A percentile compares a stretch with the other conserved stretches of the same genome.
Conservation (phyloP, 2,797 vertebrate species). For the Caiman crocodilus region DNA sequence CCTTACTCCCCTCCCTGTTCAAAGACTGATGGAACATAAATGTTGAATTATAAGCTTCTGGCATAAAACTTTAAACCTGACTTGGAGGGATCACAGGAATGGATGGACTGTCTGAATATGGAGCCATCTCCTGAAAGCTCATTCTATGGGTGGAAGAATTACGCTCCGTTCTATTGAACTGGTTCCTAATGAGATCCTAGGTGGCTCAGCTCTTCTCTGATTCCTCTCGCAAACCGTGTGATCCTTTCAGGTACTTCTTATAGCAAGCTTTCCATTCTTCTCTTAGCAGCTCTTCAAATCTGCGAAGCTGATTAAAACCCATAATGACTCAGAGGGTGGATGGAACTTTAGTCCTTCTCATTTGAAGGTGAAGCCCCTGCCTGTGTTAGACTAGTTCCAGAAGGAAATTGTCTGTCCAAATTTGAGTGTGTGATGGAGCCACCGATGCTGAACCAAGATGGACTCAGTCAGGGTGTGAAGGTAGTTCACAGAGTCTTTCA, state of each 20-base stretch:
- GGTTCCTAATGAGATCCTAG: background rate
- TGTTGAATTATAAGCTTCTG: background rate
- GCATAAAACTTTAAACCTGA: constrained; percentile 14
- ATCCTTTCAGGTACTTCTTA: constrained; percentile 25
- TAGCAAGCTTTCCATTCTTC: constrained; percentile 19
- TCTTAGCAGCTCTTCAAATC: background rate
- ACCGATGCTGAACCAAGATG: background rate
- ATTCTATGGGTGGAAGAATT: background rate
- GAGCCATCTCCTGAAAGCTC: background rate
- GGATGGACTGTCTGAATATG: background rate
- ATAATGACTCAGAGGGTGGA: background rate
- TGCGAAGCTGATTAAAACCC: background rate
- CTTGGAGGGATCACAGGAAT: background rate
- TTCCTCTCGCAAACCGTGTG: constrained; percentile 9
- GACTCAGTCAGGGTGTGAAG: background rate
- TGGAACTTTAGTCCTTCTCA: background rate
- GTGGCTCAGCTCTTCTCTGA: constrained; percentile 39
- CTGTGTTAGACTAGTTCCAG: background rate
- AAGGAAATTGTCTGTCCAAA: background rate
- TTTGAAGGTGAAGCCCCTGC: background rate
- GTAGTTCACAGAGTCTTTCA: background rate
- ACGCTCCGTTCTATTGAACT: background rate
- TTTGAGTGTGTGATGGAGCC: background rate
- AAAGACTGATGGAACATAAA: background rate
- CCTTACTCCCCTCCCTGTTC: background rate